Conservation (phyloP, 2,888 invertebrate species). For the Alsophila aescularia region DNA sequence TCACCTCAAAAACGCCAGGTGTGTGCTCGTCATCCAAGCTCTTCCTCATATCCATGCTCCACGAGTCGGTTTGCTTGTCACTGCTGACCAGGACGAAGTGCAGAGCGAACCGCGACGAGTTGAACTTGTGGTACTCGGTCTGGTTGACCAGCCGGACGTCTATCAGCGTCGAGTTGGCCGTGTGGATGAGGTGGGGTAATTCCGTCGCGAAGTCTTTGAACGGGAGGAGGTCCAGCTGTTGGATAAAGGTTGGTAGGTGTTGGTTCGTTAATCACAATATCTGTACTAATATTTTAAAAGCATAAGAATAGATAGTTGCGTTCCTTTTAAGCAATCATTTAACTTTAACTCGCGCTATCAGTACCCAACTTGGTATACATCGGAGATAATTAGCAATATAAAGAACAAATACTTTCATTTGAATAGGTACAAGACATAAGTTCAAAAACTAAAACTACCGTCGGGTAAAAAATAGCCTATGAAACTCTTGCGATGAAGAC, state of each 20-base stretch:
- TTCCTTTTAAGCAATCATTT: no score
- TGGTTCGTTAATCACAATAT: no score
- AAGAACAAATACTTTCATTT: no score
- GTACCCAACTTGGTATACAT: no score
- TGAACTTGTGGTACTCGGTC: conserved; percentile 70
- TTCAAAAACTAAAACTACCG: no score
- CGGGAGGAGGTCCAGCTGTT: conserved; percentile 81
- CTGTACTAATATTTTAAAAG: no score
- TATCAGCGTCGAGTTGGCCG: conserved; percentile 86
- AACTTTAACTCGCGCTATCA: no score
- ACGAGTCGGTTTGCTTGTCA: conserved; percentile 59
- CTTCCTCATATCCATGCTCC: conserved; percentile 73
- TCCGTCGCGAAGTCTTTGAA: conserved; percentile 75
- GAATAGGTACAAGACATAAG: no score
- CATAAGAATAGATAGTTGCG: no score
- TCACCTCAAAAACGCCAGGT: conserved; percentile 89
- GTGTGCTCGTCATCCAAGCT: conserved; percentile 89
- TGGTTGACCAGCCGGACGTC: conserved; percentile 85
- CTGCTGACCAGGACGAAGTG: conserved; percentile 82
- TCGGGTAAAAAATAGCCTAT: no score
- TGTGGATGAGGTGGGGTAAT: conserved; percentile 87
- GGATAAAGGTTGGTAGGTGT: conserved; percentile 8
- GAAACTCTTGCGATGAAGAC: no score
- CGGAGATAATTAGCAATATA: no score
- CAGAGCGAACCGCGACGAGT: conserved; percentile 85